Conservation (phyloP, 1,140 invertebrate species). For the Drosophila mayri region DNA sequence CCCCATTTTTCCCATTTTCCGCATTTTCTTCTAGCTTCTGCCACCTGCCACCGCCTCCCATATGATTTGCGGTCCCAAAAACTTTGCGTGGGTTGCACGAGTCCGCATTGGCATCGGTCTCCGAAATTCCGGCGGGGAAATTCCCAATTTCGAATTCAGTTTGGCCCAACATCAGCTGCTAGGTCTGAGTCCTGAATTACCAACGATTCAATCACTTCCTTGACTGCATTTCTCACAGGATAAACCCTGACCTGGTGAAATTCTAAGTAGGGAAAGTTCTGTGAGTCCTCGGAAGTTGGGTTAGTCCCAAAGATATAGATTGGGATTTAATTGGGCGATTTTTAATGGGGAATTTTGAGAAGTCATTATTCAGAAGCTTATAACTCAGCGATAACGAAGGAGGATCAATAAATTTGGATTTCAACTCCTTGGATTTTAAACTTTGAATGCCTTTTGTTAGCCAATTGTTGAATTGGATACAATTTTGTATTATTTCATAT, state of each 20-base stretch:
- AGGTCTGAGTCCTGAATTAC: constrained; percentile 7
- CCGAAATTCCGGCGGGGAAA: constrained; percentile 19
- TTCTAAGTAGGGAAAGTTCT: constrained; percentile 10
- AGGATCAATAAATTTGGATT: no score
- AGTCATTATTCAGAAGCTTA: not conserved
- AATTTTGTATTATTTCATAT: no score
- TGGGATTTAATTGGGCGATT: not conserved
- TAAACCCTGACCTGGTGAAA: constrained; percentile 5
- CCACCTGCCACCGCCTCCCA: constrained; percentile 16
- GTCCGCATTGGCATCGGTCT: constrained; percentile 2
- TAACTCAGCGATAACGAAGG: not conserved
- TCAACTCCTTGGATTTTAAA: no score
- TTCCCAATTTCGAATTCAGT: constrained; percentile 44
- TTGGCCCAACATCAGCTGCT: constrained; percentile 57
- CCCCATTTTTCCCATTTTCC: constrained; percentile 30
- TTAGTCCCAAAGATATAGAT: constrained; percentile 1
- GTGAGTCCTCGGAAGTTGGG: constrained; percentile 6
- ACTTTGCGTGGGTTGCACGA: constrained; percentile 30
- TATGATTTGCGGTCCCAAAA: constrained; percentile 36
- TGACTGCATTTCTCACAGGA: constrained; percentile 24
- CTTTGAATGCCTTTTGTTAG: no score
- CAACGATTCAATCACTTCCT: constrained; percentile 19
- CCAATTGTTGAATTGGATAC: no score
- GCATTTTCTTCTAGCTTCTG: not conserved
- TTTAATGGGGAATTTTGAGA: not conserved